These are phyloP conservation scores for Lepidurus arcticus DNA, from an alignment of 1,140 invertebrate species.

Conservation along the genomic window DNA sequence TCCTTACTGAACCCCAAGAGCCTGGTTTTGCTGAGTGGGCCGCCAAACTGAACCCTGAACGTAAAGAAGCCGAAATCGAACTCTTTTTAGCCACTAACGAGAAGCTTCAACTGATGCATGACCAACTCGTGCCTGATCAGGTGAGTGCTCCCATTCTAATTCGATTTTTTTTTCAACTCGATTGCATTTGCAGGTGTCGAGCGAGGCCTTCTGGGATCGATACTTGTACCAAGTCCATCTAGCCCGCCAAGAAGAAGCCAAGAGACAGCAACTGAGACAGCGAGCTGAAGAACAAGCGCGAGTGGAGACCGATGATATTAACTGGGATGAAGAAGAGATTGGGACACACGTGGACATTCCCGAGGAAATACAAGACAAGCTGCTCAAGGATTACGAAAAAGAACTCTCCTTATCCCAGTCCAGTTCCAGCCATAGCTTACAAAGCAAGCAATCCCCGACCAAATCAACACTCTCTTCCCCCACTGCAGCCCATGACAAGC, in stretches of 20 bases:
- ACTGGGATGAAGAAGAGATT: constrained; percentile 37
- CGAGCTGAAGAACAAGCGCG: constrained; percentile 33
- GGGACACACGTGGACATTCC: constrained; percentile 30
- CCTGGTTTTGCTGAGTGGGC: constrained; percentile 45
- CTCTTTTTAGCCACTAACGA: constrained; percentile 45
- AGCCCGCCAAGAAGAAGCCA: constrained; percentile 44
- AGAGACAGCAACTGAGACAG: constrained; percentile 42
- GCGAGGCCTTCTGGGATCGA: constrained; percentile 48
- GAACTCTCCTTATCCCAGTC: not conserved
- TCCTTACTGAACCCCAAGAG: constrained; percentile 44
- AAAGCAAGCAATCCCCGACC: not conserved
- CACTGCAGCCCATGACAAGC: not conserved
- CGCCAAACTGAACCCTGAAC: constrained; percentile 45
- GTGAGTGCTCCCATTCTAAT: constrained; percentile 25
- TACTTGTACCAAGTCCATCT: constrained; percentile 48
- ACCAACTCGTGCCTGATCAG: constrained; percentile 43
- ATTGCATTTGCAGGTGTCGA: constrained; percentile 43
- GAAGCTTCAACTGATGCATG: constrained; percentile 46
- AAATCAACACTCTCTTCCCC: not conserved
- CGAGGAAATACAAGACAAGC: constrained; percentile 32
- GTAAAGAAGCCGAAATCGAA: constrained; percentile 45
- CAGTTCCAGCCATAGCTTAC: not conserved
- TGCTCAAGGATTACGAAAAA: constrained; percentile 34
- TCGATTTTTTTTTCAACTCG: constrained; percentile 4
- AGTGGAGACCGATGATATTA: constrained; percentile 28